phyloP scores from a whole-genome alignment of 2,888 invertebrate genomes.

The Dolichopus griseipennis region DNA sequence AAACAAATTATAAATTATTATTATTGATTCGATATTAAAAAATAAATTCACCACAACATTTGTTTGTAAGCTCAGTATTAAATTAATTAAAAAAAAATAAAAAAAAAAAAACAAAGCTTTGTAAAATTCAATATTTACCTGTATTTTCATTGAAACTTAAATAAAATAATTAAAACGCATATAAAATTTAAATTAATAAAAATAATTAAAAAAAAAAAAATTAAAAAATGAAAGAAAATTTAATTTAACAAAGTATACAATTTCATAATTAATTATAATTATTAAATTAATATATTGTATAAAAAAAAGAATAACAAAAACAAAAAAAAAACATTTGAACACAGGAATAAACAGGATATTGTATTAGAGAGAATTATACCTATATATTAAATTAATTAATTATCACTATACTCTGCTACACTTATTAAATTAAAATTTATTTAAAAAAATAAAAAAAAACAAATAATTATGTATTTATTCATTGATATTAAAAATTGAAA shows the following conservation, averaged over 20 bases:
- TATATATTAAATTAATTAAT: too few species aligned
- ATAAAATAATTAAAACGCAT: too few species aligned
- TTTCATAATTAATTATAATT: not conserved
- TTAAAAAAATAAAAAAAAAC: too few species aligned
- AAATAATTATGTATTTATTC: too few species aligned
- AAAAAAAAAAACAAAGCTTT: not conserved
- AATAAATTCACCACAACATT: not conserved
- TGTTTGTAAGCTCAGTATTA: constrained; percentile 2
- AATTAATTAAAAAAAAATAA: not conserved
- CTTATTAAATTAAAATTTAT: too few species aligned
- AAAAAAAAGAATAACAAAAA: too few species aligned
- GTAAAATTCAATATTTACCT: constrained; percentile 4
- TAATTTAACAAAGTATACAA: not conserved
- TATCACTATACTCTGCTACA: too few species aligned
- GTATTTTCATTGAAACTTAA: not conserved
- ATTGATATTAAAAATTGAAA: too few species aligned
- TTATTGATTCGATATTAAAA: not conserved
- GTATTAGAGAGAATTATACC: not conserved
- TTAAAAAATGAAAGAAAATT: not conserved
- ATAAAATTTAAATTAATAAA: too few species aligned
- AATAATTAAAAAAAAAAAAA: too few species aligned
- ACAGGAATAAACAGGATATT: constrained; percentile 6
- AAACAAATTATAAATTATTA: not conserved
- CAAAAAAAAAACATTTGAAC: not conserved
- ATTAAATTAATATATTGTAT: too few species aligned